Conservation (phyloP, 92 coral and sea anemone species). For the Zoanthus solanderi region DNA sequence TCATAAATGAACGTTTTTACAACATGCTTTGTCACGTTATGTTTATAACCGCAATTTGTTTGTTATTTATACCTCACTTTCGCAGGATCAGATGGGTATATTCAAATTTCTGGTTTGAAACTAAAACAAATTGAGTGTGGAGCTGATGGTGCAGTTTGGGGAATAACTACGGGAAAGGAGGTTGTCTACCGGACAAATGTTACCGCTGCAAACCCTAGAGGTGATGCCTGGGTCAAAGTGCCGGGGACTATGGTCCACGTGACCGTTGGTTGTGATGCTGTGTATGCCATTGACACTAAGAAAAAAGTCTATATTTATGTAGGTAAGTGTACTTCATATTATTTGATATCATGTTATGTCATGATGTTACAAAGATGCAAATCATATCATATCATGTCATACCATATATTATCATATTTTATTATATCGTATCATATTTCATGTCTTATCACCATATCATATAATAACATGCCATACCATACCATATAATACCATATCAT, state of each 20-base stretch:
- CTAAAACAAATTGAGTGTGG: slow-evolving; percentile 17
- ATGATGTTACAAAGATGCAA: not conserved
- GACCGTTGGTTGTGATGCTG: slow-evolving; percentile 18
- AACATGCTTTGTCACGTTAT: not conserved
- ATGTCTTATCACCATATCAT: not conserved
- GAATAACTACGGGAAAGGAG: not conserved
- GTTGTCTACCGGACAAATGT: slow-evolving; percentile 21
- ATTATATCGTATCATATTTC: not conserved
- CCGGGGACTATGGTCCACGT: slow-evolving; percentile 12
- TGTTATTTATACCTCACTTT: not conserved
- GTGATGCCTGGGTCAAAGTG: slow-evolving; percentile 9
- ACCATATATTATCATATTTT: not conserved
- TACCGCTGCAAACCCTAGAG: slow-evolving; percentile 25
- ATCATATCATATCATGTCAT: not conserved
- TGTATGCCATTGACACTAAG: not conserved
- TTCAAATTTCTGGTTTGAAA: not conserved
- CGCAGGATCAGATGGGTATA: not conserved
- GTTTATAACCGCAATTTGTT: not conserved
- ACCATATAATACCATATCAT: too few relatives aligned
- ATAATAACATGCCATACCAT: too few relatives aligned
- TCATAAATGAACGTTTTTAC: not conserved
- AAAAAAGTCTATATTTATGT: not conserved
- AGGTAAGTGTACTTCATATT: not conserved
- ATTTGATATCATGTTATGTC: not conserved
- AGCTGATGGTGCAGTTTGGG: slow-evolving; percentile 20